Evolutionary conservation across 2,113 vertebrate species (phyloP), one percentile per base, ranked within the genome.

Genomic region (Anhinga anhinga): DNA sequence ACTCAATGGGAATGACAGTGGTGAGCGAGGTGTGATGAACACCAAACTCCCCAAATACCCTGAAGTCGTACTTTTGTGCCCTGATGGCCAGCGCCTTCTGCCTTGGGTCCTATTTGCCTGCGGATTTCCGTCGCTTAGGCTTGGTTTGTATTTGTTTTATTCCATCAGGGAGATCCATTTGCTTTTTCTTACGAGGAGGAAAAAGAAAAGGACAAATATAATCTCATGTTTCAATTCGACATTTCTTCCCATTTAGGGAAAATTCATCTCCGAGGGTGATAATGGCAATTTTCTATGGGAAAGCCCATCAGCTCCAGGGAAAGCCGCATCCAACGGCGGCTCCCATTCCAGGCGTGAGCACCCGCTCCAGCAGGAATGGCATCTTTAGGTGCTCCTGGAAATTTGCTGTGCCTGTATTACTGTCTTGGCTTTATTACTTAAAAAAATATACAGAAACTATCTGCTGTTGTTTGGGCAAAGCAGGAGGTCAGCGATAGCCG

Each of bases 1-100:
- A 23, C 74, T 62, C 34, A 2, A 3, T 1, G 1, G 8, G 44
- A 19, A 15, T 0, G 40, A 6, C 30, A 12, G 30, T 0, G 4
- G 47, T 2, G n/a, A 40, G 62, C 36, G 13, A 29, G 44, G 27
- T 0, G 2, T 22, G 52, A 30, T 5, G 42, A 53, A 10, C 12
- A 11, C 11, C 25, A 29, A 36, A 30, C 29, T 38, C 53, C 27
- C 40, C 5, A 32, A 70, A 40, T 4, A 26, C 56, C n/a, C 15
- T 19, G 5, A 19, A 62, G 42, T 22, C 0, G 0, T 15, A 9
- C 26, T 40, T 2, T 5, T 20, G 47, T 26, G 62, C 67, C 52
- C 45, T 17, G 20, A 22, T 7, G 36, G 16, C 27, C 25, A 2
- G 2, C 5, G 26, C 6, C 50, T 65, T 29, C 62, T 74, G 52